These are phyloP conservation scores for Turritopsis rubra DNA, from an alignment of 30 jellyfish, hydroid and myxozoan species.

Conservation along the genomic window DNA sequence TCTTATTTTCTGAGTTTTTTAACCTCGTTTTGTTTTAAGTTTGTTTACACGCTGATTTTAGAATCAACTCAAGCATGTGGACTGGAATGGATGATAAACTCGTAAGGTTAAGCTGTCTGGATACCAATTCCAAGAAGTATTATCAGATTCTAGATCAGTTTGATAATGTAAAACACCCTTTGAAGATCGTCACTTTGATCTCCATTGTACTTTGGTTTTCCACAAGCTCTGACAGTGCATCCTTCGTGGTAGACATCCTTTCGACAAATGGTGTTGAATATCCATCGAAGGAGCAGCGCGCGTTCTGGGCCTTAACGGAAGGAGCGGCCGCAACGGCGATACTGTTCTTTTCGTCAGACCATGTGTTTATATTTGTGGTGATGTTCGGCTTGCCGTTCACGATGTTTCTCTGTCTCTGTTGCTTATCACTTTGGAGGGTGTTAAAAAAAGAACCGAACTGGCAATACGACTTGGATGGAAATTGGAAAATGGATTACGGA, in stretches of 20 bases:
- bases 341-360: not conserved
- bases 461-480: not conserved
- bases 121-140: not conserved
- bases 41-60: not conserved
- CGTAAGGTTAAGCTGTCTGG: not conserved
- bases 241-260: not conserved
- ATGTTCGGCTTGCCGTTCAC: not conserved
- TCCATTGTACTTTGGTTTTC: not conserved
- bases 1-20: no score
- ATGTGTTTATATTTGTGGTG: not conserved
- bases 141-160: not conserved
- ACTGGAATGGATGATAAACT: not conserved
- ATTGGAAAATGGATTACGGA: not conserved
- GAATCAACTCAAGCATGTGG: not conserved
- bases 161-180: not conserved
- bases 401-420: not conserved
- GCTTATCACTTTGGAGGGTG: not conserved
- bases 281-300: not conserved
- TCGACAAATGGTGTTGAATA: not conserved
- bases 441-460: not conserved
- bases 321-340: not conserved
- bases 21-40: no score
- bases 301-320: conserved; percentile 2
- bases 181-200: not conserved
- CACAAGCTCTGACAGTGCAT: conserved; percentile 12